A percentile compares a stretch with the other conserved stretches of the same genome.
These are phyloP conservation scores for Pseudomyrmex sp. DNA, from an alignment of 1,140 invertebrate genomes.

Conservation along the genomic window DNA sequence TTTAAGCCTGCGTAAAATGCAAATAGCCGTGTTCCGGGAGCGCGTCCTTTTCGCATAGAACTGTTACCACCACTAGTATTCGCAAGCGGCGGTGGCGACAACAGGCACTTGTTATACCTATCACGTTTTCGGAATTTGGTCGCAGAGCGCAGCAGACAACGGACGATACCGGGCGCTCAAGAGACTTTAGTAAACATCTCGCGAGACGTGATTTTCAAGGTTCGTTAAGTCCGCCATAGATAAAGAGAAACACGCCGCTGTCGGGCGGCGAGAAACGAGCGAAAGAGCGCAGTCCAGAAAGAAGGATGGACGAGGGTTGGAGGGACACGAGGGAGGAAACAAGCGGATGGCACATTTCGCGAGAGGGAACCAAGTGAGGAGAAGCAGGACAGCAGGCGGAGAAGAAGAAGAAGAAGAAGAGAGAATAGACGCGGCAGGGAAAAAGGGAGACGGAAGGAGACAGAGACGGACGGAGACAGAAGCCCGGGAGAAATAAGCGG, in stretches of 20 bases:
- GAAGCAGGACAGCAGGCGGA: constrained; percentile 18
- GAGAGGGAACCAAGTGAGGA: constrained; percentile 12
- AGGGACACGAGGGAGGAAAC: not conserved
- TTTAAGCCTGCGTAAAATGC: constrained; percentile 59
- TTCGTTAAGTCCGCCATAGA: constrained; percentile 78
- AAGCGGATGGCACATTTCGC: constrained; percentile 37
- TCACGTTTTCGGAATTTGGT: constrained; percentile 54
- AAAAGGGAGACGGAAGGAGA: constrained; percentile 37
- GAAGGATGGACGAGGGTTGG: constrained; percentile 47
- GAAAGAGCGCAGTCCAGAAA: constrained; percentile 32
- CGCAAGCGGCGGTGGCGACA: no score
- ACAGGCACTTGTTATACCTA: constrained; percentile 41
- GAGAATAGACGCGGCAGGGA: not conserved
- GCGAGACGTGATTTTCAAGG: constrained; percentile 78
- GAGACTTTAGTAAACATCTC: constrained; percentile 73
- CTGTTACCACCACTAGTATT: not conserved
- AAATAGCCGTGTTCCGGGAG: constrained; percentile 37
- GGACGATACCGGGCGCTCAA: not conserved
- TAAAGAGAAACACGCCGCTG: constrained; percentile 57
- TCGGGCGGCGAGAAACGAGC: constrained; percentile 53
- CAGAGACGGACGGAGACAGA: constrained; percentile 27
- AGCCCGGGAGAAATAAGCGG: constrained; percentile 68
- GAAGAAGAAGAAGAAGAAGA: constrained; percentile 29
- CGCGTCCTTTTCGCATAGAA: not conserved
- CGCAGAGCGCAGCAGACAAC: constrained; percentile 12